Base-by-base conservation (phyloP, 2,797 vertebrate genomes). In the Oreochromis grahami region DNA sequence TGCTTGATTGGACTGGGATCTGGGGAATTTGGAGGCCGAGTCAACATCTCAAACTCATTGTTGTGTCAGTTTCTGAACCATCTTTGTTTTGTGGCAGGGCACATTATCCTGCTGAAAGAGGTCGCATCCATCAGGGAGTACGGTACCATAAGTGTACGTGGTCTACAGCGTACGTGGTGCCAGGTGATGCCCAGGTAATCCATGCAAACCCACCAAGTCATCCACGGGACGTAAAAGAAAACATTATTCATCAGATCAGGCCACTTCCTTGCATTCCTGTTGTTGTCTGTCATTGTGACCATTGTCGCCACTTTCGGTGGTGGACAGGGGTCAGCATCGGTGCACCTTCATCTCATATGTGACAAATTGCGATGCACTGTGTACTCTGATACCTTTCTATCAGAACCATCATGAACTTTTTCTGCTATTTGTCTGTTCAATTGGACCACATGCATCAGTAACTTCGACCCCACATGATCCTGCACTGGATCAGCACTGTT, bases 241-340 rank as follows among this genome's bases (percentile, higher is more conserved):
- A 0, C 56, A 60, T 34, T 19, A 34, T 60, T 60, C 56, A 60
- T 60, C 15, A 34, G 3, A 19, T 60, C 56, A 60, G 29, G 29
- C 56, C 29, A 60, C 15, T 19, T 58, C 6, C 56, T 34, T 60
- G 15, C 29, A 19, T 34, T 34, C 15, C 9, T 34, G 26, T 58
- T 58, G 55, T 32, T 19, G 29, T 58, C 55, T 19, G 29, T 58
- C 8, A 0, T 32, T 32, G 29, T 34, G 29, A 34, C 29, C 15
- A 60, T 3, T 60, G 56, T 60, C 1, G 2, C 56, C 15, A 32
- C 8, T 60, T 60, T 60, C 0, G 5, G 15, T 60, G 29, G 29
- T 34, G 5, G 29, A 60, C 56, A 0, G 5, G 0, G 29, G 29
- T 34, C 56, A 4, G 56, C 56, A 34, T 60, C 3, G 29, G 29